Conservation (phyloP, 2,888 invertebrate genomes). For the Merodon equestris region DNA sequence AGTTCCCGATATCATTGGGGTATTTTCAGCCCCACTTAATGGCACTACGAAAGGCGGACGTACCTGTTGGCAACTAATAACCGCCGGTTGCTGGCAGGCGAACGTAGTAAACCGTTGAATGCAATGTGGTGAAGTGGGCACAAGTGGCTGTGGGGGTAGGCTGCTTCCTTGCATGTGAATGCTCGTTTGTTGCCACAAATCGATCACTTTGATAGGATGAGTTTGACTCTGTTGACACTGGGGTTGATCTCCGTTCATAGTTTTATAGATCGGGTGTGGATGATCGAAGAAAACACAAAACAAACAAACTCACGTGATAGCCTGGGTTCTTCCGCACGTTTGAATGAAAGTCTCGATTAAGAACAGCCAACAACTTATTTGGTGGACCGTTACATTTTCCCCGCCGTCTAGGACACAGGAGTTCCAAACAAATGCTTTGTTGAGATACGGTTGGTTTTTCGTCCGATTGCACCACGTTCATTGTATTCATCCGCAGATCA, state of each 20-base stretch:
- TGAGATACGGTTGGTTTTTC: too few species aligned
- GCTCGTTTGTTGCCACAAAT: conserved; percentile 26
- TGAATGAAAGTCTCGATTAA: neutral
- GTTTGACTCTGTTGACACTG: neutral
- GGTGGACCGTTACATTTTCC: too few species aligned
- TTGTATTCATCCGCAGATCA: too few species aligned
- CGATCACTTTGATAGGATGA: conserved; percentile 42
- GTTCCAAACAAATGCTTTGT: too few species aligned
- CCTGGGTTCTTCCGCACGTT: neutral
- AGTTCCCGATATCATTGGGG: conserved; percentile 12
- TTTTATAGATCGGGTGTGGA: neutral
- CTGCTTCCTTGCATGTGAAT: neutral
- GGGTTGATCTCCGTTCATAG: neutral
- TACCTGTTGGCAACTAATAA: conserved; percentile 3
- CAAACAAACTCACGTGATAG: neutral
- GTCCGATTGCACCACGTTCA: too few species aligned
- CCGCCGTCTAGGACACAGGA: too few species aligned
- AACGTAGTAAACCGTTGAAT: conserved; percentile 37
- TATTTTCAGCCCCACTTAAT: conserved; percentile 23
- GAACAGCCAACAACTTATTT: too few species aligned
- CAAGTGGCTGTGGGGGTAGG: neutral
- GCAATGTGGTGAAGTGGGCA: neutral
- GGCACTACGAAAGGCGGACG: conserved; percentile 13
- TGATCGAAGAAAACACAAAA: neutral
- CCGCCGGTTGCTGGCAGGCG: conserved; percentile 14